Evolutionary conservation across 2,888 invertebrate genomes (phyloP), one percentile per base, ranked within the genome.

Genomic region (Odontothrips loti): DNA sequence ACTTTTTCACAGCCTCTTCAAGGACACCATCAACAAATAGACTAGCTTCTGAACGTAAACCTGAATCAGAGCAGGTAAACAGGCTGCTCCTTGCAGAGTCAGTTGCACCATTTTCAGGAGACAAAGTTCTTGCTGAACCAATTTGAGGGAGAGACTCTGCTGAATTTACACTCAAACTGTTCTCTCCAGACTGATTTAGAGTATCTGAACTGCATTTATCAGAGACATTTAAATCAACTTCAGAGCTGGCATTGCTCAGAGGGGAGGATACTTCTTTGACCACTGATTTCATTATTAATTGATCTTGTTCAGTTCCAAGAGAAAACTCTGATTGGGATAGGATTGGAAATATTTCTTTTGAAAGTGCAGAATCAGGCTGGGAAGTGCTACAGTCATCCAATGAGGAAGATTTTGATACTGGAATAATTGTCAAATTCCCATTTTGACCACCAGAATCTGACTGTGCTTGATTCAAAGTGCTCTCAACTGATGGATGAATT

Each of bases 1-100:
- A 75, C 23, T 75, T 75, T 27, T 75, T 75, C 68, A 75, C 68
- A 75, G 68, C 68, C 27, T 75, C 68, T 75, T 75, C 23, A 12
- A 75, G 68, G 11, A 75, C 68, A 27, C 68, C 68, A 23, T 75
- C 68, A 9, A 75, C 68, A 75, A 75, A 75, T 11, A 75, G 9
- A 75, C 68, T 75, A 27, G 68, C 68, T 27, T 75, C 68, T 75
- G 68, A 75, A 12, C 68, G 23, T 23, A 75, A 27, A 8, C 27
- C 68, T 23, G 23, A 27, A 10, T 75, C 68, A 75, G 68, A 75
- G 12, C 23, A 27, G 10, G 68, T 75, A 27, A 75, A 11, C 1
- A 75, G 23, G 23, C 27, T 75, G 23, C 68, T 75, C 12, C 27
- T 23, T 2, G 68, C 23, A 8, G 27, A 75, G 27, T 75, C 68